phyloP scores from a whole-genome alignment of 2,888 invertebrate genomes.

The Lutraria lutraria region DNA sequence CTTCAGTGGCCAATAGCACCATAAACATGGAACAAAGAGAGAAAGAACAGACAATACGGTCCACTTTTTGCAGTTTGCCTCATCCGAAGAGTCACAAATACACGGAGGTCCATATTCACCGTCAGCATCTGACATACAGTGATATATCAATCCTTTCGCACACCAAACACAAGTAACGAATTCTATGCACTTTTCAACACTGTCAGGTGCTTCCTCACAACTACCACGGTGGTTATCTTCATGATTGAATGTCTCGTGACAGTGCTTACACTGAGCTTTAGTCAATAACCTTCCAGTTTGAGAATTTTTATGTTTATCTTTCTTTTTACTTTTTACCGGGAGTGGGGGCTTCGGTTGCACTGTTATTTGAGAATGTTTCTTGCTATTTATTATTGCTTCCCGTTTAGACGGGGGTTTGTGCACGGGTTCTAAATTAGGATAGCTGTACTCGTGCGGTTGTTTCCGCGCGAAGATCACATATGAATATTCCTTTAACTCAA shows the following conservation, averaged over 20 bases:
- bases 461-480: slow-evolving; percentile 82
- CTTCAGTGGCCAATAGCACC: slow-evolving; percentile 96
- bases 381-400: slow-evolving; percentile 80
- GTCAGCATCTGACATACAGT: slow-evolving; percentile 96
- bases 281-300: slow-evolving; percentile 66
- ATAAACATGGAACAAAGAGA: slow-evolving; percentile 96
- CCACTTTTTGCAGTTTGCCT: slow-evolving; percentile 91
- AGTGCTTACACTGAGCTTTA: slow-evolving; percentile 87
- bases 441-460: slow-evolving; percentile 93
- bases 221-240: slow-evolving; percentile 95
- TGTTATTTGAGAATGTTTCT: slow-evolving; percentile 74
- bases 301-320: slow-evolving; percentile 74
- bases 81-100: slow-evolving; percentile 90
- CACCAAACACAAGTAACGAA: slow-evolving; percentile 94
- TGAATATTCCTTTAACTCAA: slow-evolving; percentile 80
- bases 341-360: slow-evolving; percentile 87
- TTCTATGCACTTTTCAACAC: slow-evolving; percentile 93
- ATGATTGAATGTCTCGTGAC: slow-evolving; percentile 90
- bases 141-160: slow-evolving; percentile 96
- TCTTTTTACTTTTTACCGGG: slow-evolving; percentile 83
- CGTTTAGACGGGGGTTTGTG: slow-evolving; percentile 80
- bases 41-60: slow-evolving; percentile 94
- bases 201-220: slow-evolving; percentile 92
- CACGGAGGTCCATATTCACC: slow-evolving; percentile 93
- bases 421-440: slow-evolving; percentile 90